Evolutionary conservation across 2,888 invertebrate genomes (phyloP).

Genomic region (Conistra vaccinii): DNA sequence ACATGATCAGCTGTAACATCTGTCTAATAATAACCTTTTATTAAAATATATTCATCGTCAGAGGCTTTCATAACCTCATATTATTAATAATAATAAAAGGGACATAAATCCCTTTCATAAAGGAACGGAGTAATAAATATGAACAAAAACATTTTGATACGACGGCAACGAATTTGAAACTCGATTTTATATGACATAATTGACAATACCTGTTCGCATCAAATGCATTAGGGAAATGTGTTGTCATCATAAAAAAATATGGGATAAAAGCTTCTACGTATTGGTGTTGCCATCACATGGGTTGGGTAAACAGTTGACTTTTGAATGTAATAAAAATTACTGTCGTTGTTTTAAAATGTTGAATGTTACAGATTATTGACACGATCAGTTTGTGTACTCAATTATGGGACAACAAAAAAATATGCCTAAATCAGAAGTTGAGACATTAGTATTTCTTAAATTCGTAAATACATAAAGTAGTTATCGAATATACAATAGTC

Average conservation of each 20-base stretch:
- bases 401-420: too few relatives aligned
- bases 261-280: constrained; percentile 50
- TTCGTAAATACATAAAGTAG: background rate
- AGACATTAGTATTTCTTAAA: background rate
- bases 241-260: constrained; percentile 58
- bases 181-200: constrained; percentile 58
- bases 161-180: constrained; percentile 38
- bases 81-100: constrained; percentile 57
- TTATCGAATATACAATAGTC: background rate
- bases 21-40: constrained; percentile 36
- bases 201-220: constrained; percentile 60
- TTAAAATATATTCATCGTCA: constrained; percentile 34
- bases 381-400: background rate
- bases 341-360: constrained; percentile 13
- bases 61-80: constrained; percentile 27
- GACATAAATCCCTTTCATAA: constrained; percentile 43
- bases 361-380: background rate
- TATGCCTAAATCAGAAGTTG: too few relatives aligned
- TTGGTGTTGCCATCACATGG: constrained; percentile 15
- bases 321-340: background rate
- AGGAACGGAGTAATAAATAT: constrained; percentile 38
- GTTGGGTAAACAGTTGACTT: background rate
- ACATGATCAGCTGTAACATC: constrained; percentile 22
- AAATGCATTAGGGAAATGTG: constrained; percentile 62
- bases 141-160: constrained; percentile 52